Base-by-base conservation (phyloP, 2,113 vertebrate genomes). In the Theropithecus gelada region DNA sequence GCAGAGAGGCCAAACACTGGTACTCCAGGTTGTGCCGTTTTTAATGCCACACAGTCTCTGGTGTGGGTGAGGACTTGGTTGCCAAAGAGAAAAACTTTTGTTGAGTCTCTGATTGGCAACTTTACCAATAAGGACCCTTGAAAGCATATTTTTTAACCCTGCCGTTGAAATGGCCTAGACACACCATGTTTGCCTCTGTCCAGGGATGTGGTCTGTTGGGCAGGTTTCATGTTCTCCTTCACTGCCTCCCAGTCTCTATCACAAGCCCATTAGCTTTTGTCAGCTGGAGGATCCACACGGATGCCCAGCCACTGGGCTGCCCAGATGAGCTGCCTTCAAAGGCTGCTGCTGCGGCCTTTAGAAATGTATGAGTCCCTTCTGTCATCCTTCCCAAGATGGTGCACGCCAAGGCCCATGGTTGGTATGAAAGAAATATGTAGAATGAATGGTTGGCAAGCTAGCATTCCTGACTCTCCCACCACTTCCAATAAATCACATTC, bases 381-480 rank as follows among this genome's bases (percentile, higher is more conserved):
- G 12, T 50, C 48, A 93, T 88, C 52, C 18, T 55, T 66, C 66
- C 22, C 70, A 43, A 3, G 4, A 12, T 45, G 35, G 32, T 40
- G 12, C 38, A 6, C 3, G 40, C 25, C 8, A 1, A 76, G 48
- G 48, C 50, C 70, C 6, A 3, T 0, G 8, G 50, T 43, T 30
- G 30, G 27, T 5, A 18, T 30, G 40, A 18, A 57, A 6, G 32
- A 38, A 73, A 82, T 20, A 27, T 30, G 32, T 17, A 38, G 50
- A 20, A 16, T 8, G 70, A 16, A 72, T 23, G 45, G 10, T 13
- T 0, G 13, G 8, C 70, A 38, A 48, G 35, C 20, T 66, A 66
- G n/a, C 23, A 12, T 2, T 45, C 50, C 20, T 57, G 7, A 0
- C 35, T 11, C 25, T 30, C 25, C 25, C 16, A 1, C 8, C 64